These are phyloP conservation scores for Drosophila murphyi DNA, from an alignment of 1,140 invertebrate genomes.

Conservation along the genomic window DNA sequence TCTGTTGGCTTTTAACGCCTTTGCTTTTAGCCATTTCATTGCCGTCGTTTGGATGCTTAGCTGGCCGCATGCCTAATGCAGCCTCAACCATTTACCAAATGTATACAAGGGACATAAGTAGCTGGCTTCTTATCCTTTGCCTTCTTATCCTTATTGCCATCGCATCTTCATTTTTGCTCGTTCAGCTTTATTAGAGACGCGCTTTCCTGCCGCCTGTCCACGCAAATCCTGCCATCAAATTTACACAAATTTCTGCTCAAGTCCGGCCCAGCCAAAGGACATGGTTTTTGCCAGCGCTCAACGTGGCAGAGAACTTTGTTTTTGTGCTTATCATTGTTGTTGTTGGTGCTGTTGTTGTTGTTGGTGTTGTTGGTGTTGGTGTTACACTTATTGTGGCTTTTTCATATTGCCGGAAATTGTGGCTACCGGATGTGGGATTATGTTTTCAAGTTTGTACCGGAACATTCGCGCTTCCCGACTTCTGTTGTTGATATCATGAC, in stretches of 20 bases:
- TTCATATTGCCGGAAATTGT: conserved; percentile 81
- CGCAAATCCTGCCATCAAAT: conserved; percentile 76
- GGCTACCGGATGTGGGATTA: conserved; percentile 76
- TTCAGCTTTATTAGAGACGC: conserved; percentile 63
- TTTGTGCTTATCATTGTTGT: conserved; percentile 49
- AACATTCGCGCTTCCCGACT: conserved; percentile 60
- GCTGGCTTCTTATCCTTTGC: conserved; percentile 42
- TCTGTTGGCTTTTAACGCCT: conserved; percentile 65
- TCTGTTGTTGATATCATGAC: conserved; percentile 44
- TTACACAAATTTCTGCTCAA: conserved; percentile 74
- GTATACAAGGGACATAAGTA: conserved; percentile 32
- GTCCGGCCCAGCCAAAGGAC: conserved; percentile 56
- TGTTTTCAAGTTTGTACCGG: conserved; percentile 78
- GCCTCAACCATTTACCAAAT: conserved; percentile 46
- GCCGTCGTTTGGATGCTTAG: conserved; percentile 37
- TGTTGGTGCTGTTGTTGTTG: conserved; percentile 22
- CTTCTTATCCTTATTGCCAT: conserved; percentile 75
- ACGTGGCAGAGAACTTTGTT: conserved; percentile 42
- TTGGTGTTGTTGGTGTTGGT: too few relatives aligned
- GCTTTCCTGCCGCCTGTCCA: conserved; percentile 31
- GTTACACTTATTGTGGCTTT: conserved; percentile 65
- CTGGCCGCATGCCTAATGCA: conserved; percentile 62
- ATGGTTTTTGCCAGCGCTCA: conserved; percentile 63
- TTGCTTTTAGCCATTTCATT: conserved; percentile 53
- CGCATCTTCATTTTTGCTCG: conserved; percentile 77